Evolutionary conservation across 1,140 invertebrate genomes (phyloP).

Genomic region (Cydia fagiglandana): DNA sequence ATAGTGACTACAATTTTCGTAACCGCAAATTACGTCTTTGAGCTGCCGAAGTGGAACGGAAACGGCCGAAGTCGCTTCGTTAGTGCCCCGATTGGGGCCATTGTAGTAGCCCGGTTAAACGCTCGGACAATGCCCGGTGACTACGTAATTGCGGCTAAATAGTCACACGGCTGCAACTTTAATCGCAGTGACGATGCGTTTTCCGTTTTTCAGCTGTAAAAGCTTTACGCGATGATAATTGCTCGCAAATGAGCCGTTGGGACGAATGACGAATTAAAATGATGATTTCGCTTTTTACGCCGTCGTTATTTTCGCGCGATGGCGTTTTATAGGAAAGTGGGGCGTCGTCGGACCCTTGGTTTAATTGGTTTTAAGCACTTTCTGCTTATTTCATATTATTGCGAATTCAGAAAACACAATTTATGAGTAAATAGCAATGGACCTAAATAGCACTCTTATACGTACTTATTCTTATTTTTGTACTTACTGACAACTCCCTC

Average conservation of each 20-base stretch:
- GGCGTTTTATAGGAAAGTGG: conserved; percentile 50
- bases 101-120: conserved; percentile 66
- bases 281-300: conserved; percentile 57
- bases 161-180: conserved; percentile 44
- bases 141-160: conserved; percentile 72
- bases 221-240: conserved; percentile 63
- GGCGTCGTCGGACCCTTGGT: conserved; percentile 33
- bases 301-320: conserved; percentile 60
- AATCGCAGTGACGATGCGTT: conserved; percentile 38
- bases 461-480: neutral
- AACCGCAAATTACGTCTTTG: conserved; percentile 76
- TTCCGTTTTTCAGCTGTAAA: conserved; percentile 45
- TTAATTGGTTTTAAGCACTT: conserved; percentile 38
- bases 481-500: no score
- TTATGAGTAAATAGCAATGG: neutral
- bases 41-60: conserved; percentile 63
- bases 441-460: neutral
- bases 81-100: conserved; percentile 69
- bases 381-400: conserved; percentile 48
- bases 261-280: conserved; percentile 63
- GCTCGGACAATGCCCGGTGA: conserved; percentile 69
- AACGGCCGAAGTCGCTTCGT: conserved; percentile 73
- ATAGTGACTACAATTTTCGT: conserved; percentile 63
- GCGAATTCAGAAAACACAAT: conserved; percentile 38
- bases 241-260: conserved; percentile 58